phyloP scores from a whole-genome alignment of 2,888 invertebrate genomes.

The Erebia aethiops region DNA sequence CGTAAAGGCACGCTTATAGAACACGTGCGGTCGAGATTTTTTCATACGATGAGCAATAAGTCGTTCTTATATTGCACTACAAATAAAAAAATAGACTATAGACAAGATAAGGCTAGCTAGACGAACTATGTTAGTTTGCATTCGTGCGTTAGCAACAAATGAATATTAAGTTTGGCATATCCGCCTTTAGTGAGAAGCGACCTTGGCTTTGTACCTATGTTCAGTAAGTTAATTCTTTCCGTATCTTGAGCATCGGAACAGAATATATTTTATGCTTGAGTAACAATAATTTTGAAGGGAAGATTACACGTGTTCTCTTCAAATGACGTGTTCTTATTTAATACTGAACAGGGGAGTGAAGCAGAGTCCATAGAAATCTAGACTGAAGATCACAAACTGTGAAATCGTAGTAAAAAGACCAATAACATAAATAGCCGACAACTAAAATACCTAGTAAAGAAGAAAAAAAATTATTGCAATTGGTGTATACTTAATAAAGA shows the following conservation, averaged over 20 bases:
- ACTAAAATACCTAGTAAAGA: too few species aligned
- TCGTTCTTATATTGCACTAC: slow-evolving; percentile 35
- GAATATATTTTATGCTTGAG: slow-evolving; percentile 41
- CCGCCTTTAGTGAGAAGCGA: slow-evolving; percentile 57
- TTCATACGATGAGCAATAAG: slow-evolving; percentile 38
- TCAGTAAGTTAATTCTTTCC: slow-evolving; percentile 75
- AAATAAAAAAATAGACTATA: slow-evolving; percentile 27
- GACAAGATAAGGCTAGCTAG: slow-evolving; percentile 10
- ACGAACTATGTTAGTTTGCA: slow-evolving; percentile 37
- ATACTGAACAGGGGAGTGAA: too few species aligned
- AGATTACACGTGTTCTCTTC: neutral
- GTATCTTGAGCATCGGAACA: slow-evolving; percentile 65
- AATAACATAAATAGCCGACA: too few species aligned
- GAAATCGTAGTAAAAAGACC: neutral
- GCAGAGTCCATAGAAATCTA: too few species aligned
- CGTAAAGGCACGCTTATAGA: slow-evolving; percentile 1
- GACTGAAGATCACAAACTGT: neutral
- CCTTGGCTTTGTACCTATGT: slow-evolving; percentile 68
- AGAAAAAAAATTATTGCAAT: neutral
- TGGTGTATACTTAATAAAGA: neutral
- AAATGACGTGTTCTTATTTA: too few species aligned
- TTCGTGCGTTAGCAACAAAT: slow-evolving; percentile 64
- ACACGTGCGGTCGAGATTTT: slow-evolving; percentile 28
- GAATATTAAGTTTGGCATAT: slow-evolving; percentile 68
- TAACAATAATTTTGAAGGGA: slow-evolving; percentile 17